phyloP scores from a whole-genome alignment of 2,888 invertebrate species.

The Formica aserva region DNA sequence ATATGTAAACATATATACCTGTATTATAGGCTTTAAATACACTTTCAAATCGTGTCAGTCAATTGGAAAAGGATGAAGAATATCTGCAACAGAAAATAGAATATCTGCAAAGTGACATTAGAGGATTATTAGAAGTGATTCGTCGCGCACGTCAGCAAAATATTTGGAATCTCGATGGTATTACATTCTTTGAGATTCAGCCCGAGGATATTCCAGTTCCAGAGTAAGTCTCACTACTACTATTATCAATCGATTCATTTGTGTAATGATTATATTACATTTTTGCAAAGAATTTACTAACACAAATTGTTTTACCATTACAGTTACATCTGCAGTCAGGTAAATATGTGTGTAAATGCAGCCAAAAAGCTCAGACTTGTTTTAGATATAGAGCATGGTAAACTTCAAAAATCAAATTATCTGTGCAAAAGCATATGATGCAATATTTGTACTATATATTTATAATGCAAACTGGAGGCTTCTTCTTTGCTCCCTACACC shows the following conservation, averaged over 20 bases:
- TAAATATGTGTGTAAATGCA: constrained; percentile 77
- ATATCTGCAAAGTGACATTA: constrained; percentile 87
- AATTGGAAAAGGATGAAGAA: constrained; percentile 78
- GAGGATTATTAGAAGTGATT: constrained; percentile 87
- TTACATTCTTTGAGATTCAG: constrained; percentile 87
- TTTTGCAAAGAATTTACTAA: constrained; percentile 33
- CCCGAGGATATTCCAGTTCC: constrained; percentile 79
- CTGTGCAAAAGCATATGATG: constrained; percentile 56
- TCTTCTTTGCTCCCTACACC: constrained; percentile 55
- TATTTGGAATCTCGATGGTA: constrained; percentile 86
- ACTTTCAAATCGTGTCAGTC: constrained; percentile 77
- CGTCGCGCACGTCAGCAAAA: constrained; percentile 87
- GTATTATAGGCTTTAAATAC: constrained; percentile 76
- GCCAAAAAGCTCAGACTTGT: constrained; percentile 74
- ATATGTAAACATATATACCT: background rate
- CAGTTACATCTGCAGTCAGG: constrained; percentile 80
- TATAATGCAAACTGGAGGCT: background rate
- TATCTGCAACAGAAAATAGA: constrained; percentile 86
- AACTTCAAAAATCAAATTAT: constrained; percentile 58
- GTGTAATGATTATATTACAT: background rate
- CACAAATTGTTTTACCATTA: constrained; percentile 65
- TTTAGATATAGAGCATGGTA: constrained; percentile 68
- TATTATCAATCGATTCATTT: constrained; percentile 33
- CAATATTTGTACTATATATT: constrained; percentile 14
- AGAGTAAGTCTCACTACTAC: constrained; percentile 74